phyloP scores from a whole-genome alignment of 2,113 vertebrate species.

The Vimba vimba region DNA sequence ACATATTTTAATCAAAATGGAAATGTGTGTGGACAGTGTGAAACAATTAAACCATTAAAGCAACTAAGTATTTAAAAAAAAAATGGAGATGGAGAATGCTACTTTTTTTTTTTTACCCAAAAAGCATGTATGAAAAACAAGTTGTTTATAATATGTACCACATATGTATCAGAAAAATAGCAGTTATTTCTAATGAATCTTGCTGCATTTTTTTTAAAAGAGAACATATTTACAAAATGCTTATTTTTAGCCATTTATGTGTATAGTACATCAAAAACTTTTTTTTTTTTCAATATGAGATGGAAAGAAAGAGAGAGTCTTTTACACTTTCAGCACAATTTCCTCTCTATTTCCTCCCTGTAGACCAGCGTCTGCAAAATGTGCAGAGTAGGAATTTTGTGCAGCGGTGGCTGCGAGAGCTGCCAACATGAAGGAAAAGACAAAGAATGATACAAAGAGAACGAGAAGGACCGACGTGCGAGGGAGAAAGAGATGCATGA shows the following conservation, averaged over 20 bases:
- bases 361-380: slow-evolving; percentile 81
- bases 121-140: not conserved
- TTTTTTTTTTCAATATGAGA: slow-evolving; percentile 2
- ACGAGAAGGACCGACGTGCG: not conserved
- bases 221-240: not conserved
- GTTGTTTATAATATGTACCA: not conserved
- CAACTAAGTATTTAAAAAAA: too few relatives aligned
- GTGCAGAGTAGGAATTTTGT: slow-evolving; percentile 80
- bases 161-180: not conserved
- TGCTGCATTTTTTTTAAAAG: not conserved
- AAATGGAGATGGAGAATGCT: too few relatives aligned
- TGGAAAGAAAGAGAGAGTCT: slow-evolving; percentile 50
- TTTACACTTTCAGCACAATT: slow-evolving; percentile 83
- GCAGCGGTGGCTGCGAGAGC: slow-evolving; percentile 70
- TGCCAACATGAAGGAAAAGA: slow-evolving; percentile 68
- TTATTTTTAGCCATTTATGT: not conserved
- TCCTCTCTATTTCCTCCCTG: slow-evolving; percentile 83
- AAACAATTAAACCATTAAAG: not conserved
- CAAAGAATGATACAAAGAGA: slow-evolving; percentile 39
- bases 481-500: slow-evolving; percentile 41
- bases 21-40: not conserved
- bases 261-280: not conserved
- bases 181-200: not conserved
- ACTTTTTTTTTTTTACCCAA: not conserved
- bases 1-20: not conserved